Evolutionary conservation across 2,113 vertebrate genomes (phyloP).

Genomic region (Dicaeum eximium): DNA sequence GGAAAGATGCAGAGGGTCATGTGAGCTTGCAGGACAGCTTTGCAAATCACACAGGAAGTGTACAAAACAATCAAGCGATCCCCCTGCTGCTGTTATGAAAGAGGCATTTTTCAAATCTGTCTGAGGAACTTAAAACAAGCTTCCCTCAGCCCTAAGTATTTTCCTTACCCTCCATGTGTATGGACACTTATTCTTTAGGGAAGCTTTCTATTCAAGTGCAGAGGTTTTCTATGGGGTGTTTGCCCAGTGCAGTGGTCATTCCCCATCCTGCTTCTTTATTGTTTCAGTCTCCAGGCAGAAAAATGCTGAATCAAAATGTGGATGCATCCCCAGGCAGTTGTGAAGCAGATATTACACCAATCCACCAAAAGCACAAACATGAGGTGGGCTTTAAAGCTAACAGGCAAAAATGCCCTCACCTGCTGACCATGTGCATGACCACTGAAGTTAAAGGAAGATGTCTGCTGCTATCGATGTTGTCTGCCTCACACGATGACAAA

Average conservation of each 20-base stretch:
- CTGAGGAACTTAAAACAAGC: not conserved
- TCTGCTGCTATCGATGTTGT: fast-evolving
- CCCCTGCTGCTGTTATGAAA: not conserved
- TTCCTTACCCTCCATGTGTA: not conserved
- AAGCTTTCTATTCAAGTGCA: not conserved
- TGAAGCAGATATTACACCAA: not conserved
- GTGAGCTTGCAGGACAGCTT: not conserved
- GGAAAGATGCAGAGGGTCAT: not conserved
- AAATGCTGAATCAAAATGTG: not conserved
- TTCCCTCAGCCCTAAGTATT: not conserved
- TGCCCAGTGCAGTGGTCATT: not conserved
- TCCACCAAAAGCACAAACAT: not conserved
- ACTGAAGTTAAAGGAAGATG: not conserved
- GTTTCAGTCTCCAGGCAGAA: not conserved
- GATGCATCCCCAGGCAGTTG: no score
- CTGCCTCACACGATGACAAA: fast-evolving
- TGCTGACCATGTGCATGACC: not conserved
- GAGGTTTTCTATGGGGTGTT: not conserved
- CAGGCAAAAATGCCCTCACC: not conserved
- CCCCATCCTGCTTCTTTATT: not conserved
- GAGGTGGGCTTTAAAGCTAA: not conserved
- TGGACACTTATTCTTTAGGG: not conserved
- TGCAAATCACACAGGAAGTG: not conserved
- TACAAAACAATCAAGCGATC: not conserved
- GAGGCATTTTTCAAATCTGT: not conserved